A percentile compares a stretch with the other conserved stretches of the same genome.
phyloP scores from a whole-genome alignment of 2,888 invertebrate genomes.

The Perithous albicinctus region DNA sequence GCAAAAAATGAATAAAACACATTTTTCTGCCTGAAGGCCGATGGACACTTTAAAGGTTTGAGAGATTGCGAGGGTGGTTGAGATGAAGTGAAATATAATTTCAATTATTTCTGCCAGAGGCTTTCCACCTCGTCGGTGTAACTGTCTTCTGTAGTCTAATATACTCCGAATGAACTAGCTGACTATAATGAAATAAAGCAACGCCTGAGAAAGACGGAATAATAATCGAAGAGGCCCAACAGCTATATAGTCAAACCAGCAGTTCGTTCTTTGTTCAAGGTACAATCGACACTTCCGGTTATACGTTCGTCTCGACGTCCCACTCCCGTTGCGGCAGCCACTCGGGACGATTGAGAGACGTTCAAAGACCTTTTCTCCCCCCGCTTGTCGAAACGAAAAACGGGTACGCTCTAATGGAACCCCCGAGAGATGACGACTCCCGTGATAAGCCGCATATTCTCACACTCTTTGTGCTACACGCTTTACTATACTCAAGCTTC shows the following conservation, averaged over 20 bases:
- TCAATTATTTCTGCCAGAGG: not conserved
- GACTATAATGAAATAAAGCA: not conserved
- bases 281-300: conserved; percentile 57
- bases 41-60: not conserved
- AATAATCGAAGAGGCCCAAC: conserved; percentile 42
- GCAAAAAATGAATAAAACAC: too few species aligned
- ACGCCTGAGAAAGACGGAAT: not conserved
- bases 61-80: not conserved
- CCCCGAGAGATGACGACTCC: conserved; percentile 32
- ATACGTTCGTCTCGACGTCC: conserved; percentile 27
- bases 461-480: conserved; percentile 23
- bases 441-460: conserved; percentile 51
- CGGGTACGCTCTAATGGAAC: conserved; percentile 75
- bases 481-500: not conserved
- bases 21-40: too few species aligned
- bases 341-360: conserved; percentile 75
- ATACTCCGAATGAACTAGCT: not conserved
- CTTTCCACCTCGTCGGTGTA: not conserved
- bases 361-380: conserved; percentile 78
- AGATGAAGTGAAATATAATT: not conserved
- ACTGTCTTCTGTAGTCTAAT: not conserved
- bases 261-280: conserved; percentile 51
- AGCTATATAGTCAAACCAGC: conserved; percentile 8
- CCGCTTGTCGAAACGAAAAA: conserved; percentile 69
- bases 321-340: conserved; percentile 55